phyloP scores from a whole-genome alignment of 2,888 invertebrate genomes.

The Tenthredo notha region DNA sequence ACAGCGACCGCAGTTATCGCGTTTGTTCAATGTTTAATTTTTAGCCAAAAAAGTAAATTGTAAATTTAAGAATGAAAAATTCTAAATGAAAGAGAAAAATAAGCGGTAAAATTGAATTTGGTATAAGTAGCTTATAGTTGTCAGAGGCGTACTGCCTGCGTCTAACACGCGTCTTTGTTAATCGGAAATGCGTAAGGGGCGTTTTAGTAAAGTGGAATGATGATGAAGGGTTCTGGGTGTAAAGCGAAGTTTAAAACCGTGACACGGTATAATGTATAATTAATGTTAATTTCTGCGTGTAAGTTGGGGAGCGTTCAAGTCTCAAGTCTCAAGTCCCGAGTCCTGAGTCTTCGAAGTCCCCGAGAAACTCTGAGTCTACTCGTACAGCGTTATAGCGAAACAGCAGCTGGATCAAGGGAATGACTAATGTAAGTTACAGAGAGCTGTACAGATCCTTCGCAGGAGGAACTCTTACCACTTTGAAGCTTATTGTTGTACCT shows the following conservation, averaged over 20 bases:
- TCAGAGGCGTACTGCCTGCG: not conserved
- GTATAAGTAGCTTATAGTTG: conserved; percentile 5
- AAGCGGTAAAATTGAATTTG: not conserved
- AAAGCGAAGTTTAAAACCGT: conserved; percentile 37
- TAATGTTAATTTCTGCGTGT: conserved; percentile 40
- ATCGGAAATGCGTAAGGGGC: conserved; percentile 1
- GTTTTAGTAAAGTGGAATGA: conserved; percentile 1
- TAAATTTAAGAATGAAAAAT: too few species aligned
- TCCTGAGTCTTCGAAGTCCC: not conserved
- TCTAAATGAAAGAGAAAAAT: too few species aligned
- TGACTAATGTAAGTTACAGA: conserved; percentile 39
- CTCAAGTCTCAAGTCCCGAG: not conserved
- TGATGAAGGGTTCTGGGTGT: conserved; percentile 22
- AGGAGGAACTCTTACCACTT: conserved; percentile 27
- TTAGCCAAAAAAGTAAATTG: too few species aligned
- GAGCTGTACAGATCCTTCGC: conserved; percentile 22
- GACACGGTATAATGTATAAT: conserved; percentile 44
- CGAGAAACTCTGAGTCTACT: not conserved
- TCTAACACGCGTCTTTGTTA: conserved; percentile 4
- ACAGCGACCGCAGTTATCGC: too few species aligned
- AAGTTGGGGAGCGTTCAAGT: conserved; percentile 29
- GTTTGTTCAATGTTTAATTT: too few species aligned
- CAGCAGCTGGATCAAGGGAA: conserved; percentile 33
- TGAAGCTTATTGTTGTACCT: conserved; percentile 25
- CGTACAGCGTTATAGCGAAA: not conserved